A percentile compares a stretch with the other conserved stretches of the same genome.
Conservation (phyloP, 2,113 vertebrate genomes). For the Thomomys bottae region DNA sequence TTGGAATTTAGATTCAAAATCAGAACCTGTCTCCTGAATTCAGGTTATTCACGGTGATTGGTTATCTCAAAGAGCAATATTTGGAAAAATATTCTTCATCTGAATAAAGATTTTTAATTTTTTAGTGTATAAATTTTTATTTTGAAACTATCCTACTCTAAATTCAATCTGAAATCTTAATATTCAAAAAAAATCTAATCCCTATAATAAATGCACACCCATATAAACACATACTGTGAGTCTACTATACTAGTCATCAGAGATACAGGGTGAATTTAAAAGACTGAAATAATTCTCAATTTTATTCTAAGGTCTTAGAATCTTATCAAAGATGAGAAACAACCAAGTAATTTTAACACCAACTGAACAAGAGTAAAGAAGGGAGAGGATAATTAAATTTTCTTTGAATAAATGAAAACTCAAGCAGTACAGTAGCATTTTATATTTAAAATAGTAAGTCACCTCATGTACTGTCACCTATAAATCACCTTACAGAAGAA, state of each 20-base stretch:
- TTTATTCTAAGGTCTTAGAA: conserved; percentile 26
- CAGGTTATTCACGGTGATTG: not conserved
- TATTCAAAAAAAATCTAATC: not conserved
- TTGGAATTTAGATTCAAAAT: not conserved
- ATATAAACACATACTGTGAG: not conserved
- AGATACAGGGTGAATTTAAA: not conserved
- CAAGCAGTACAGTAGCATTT: not conserved
- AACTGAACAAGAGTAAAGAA: not conserved
- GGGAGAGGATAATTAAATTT: not conserved
- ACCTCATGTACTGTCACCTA: not conserved
- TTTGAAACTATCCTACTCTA: conserved; percentile 1
- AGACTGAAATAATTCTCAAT: no score
- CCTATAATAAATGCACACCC: not conserved
- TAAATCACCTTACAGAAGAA: not conserved
- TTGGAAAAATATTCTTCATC: conserved; percentile 5
- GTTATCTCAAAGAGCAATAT: not conserved
- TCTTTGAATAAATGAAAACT: conserved; percentile 7
- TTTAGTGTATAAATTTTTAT: not conserved
- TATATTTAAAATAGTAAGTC: conserved; percentile 31
- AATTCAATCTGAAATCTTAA: conserved; percentile 9
- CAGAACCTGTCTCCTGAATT: not conserved
- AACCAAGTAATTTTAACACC: not conserved
- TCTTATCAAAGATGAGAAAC: not conserved
- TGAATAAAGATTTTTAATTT: conserved; percentile 9
- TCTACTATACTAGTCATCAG: not conserved